Evolutionary conservation across 2,888 invertebrate genomes (phyloP), one percentile per base, ranked within the genome.

Genomic region (Latrodectus hesperus): DNA sequence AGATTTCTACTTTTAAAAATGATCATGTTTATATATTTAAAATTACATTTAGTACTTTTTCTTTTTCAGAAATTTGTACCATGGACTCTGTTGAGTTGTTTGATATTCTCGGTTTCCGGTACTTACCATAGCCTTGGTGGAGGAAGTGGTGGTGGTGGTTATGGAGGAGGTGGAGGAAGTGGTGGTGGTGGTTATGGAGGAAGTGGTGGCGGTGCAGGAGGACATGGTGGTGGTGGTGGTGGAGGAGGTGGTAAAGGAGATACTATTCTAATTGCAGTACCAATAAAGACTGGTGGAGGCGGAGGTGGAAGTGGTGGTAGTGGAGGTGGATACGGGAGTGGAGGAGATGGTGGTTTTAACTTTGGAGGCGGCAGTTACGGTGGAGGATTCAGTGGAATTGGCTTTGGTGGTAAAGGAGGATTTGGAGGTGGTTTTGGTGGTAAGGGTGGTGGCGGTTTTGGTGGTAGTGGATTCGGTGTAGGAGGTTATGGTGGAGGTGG

Each of bases 401-500:
- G 70, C 9, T 52, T 53, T 3, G 38, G 22, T 17, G 60, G 67
- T 1, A 51, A 51, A 4, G 49, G 51, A 16, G 76, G 76, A 9
- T 17, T 14, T 16, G 78, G 78, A 53, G 70, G 68, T 26, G 14
- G 3, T 11, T n/a, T 9, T 22, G 68, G 68, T 6, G 68, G 68
- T 0, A 26, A 26, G 3, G 17, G 26, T 0, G 26, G 26, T 1
- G 17, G 17, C 8, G 17, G 51, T 10, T 17, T n/a, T 11, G 65
- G 65, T 10, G 64, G 49, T n/a, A 65, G 76, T 38, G 51, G 65
- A 11, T 16, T 11, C 12, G 64, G 64, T 4, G 49, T 17, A 8
- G 65, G 51, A 9, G 65, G 76, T 11, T 64, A n/a, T 51, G 76
- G 76, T 17, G 75, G 75, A 5, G n/a, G 51, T 11, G 16, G 16